These are phyloP conservation scores for Oryzias celebensis DNA, from an alignment of 2,113 vertebrate genomes.

Conservation along the genomic window DNA sequence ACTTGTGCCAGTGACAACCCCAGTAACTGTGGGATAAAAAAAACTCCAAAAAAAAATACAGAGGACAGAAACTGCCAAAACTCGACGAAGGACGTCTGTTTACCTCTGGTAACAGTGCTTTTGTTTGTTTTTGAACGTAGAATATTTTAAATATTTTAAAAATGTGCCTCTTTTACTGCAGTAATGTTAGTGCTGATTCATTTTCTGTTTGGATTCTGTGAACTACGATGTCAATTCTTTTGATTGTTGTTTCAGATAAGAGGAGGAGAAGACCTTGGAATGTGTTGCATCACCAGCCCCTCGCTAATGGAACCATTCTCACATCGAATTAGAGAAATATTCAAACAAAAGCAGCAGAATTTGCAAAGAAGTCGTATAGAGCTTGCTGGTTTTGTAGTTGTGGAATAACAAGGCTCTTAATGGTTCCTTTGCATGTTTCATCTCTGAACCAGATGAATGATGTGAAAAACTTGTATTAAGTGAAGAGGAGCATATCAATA, in stretches of 20 bases:
- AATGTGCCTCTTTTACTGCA: neutral
- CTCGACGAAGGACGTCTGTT: no score
- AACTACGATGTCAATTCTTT: neutral
- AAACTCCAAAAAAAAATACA: no score
- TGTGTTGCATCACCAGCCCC: conserved; percentile 18
- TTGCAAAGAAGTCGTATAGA: conserved; percentile 5
- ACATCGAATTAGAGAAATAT: conserved; percentile 15
- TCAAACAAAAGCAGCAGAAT: conserved; percentile 13
- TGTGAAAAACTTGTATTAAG: no score
- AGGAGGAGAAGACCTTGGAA: conserved; percentile 18
- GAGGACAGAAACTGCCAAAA: no score
- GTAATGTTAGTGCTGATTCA: neutral
- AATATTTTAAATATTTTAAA: neutral
- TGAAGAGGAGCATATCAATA: no score
- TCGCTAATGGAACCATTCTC: conserved; percentile 16
- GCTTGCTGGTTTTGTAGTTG: conserved; percentile 15
- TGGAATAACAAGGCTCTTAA: conserved; percentile 6
- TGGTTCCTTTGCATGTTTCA: neutral
- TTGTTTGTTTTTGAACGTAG: neutral
- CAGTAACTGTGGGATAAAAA: no score
- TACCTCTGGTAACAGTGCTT: no score
- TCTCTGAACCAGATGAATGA: no score
- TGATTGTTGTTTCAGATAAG: conserved; percentile 12
- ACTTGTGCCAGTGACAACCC: no score
- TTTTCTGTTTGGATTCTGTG: neutral